Percentiles rank a stretch among this genome's conserved stretches.
Evolutionary conservation across 1,140 invertebrate species (phyloP).

Genomic region (Brachionus sp.): DNA sequence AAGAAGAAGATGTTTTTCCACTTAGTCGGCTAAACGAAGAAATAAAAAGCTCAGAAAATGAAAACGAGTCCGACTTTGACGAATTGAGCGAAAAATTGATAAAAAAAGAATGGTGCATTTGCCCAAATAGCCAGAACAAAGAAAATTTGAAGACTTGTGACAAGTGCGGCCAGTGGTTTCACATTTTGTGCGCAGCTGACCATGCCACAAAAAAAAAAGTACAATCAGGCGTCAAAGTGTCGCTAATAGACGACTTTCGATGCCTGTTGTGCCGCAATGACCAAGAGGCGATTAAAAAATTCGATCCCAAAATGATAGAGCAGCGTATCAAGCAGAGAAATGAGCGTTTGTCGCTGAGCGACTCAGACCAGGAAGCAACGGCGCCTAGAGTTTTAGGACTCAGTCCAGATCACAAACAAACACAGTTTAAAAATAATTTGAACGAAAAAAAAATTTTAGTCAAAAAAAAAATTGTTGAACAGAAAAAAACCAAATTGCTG

Average conservation of each 20-base stretch:
- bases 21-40: background rate
- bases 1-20: background rate
- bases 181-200: background rate
- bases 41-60: background rate
- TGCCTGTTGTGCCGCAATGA: conserved; percentile 16
- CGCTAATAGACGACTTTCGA: background rate
- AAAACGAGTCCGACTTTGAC: background rate
- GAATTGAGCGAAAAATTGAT: background rate
- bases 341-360: background rate
- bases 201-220: background rate
- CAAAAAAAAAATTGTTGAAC: background rate
- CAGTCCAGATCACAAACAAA: background rate
- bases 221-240: background rate
- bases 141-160: background rate
- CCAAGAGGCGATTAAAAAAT: conserved; percentile 9
- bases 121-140: background rate
- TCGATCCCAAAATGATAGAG: background rate
- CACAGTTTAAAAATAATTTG: background rate
- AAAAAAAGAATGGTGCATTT: conserved; percentile 24
- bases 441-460: background rate
- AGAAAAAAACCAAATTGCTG: background rate
- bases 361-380: background rate
- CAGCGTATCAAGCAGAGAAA: background rate
- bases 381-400: background rate
- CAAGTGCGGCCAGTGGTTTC: background rate